These are phyloP conservation scores for Tachina grossa DNA, from an alignment of 2,888 invertebrate genomes.

Conservation along the genomic window DNA sequence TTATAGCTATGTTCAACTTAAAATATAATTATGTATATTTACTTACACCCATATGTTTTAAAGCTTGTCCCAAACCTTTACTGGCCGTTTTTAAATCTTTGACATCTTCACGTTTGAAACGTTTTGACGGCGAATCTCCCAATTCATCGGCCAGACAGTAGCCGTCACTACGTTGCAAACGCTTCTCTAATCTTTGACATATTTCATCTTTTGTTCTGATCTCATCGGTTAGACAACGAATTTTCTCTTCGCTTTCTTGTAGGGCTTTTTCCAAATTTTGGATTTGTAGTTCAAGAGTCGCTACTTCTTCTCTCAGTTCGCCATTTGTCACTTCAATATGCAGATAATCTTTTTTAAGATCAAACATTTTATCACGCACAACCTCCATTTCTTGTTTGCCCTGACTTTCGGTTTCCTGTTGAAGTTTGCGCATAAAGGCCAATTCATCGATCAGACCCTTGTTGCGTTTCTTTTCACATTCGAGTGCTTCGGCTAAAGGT, in stretches of 20 bases:
- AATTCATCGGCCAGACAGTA: conserved; percentile 81
- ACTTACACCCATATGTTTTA: conserved; percentile 77
- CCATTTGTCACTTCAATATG: conserved; percentile 88
- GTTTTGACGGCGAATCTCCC: conserved; percentile 78
- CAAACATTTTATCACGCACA: conserved; percentile 84
- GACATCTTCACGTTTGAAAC: conserved; percentile 75
- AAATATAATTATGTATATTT: neutral
- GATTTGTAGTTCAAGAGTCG: conserved; percentile 85
- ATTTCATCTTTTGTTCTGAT: conserved; percentile 82
- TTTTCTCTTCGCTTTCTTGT: conserved; percentile 84
- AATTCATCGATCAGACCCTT: conserved; percentile 83
- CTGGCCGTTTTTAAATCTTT: conserved; percentile 76
- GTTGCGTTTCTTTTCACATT: conserved; percentile 78
- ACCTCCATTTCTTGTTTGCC: conserved; percentile 84
- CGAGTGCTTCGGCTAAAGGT: conserved; percentile 79
- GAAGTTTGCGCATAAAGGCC: conserved; percentile 83
- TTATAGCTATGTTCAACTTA: neutral
- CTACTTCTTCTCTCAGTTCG: conserved; percentile 88
- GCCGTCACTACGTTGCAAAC: conserved; percentile 76
- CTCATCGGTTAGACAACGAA: conserved; percentile 85
- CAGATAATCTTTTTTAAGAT: conserved; percentile 85
- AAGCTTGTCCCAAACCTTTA: conserved; percentile 77
- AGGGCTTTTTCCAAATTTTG: conserved; percentile 84
- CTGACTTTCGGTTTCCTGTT: conserved; percentile 83
- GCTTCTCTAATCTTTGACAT: conserved; percentile 76